These are phyloP conservation scores for Phalangium opilio DNA, from an alignment of 2,888 invertebrate species.

Conservation along the genomic window DNA sequence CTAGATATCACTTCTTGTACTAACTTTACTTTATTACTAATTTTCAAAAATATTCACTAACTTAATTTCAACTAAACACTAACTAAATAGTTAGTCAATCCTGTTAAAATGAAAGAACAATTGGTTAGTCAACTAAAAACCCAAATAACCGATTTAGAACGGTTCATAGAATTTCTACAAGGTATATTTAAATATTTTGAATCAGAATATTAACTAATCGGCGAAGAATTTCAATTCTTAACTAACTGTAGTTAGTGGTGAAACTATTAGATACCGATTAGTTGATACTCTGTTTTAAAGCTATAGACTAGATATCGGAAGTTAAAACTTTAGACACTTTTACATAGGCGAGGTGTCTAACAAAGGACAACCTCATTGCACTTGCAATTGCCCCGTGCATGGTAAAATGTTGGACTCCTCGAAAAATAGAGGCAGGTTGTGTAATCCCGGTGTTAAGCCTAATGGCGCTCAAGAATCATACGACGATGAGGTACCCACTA, in stretches of 20 bases:
- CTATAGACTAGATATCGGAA: too few relatives aligned
- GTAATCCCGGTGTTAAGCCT: conserved; percentile 1
- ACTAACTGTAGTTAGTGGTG: too few relatives aligned
- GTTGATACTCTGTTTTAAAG: too few relatives aligned
- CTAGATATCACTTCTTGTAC: too few relatives aligned
- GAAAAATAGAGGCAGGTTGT: conserved; percentile 7
- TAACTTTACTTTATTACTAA: too few relatives aligned
- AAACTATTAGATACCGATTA: too few relatives aligned
- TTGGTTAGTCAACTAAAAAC: conserved; percentile 86
- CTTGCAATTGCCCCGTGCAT: conserved; percentile 33
- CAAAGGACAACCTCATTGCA: conserved; percentile 30
- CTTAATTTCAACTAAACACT: too few relatives aligned
- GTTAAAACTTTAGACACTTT: too few relatives aligned
- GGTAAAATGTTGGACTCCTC: conserved; percentile 15
- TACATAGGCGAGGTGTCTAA: conserved; percentile 29
- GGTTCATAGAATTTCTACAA: conserved; percentile 90
- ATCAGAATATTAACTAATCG: not conserved
- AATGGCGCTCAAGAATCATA: conserved; percentile 1
- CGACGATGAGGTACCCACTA: not conserved
- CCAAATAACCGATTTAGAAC: conserved; percentile 90
- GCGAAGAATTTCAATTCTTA: not conserved
- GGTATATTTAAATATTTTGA: conserved; percentile 30
- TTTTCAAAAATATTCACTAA: not conserved
- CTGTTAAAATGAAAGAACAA: conserved; percentile 89
- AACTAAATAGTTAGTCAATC: conserved; percentile 64